Evolutionary conservation across 2,888 invertebrate species (phyloP), one percentile per base, ranked within the genome.

Genomic region (Cataglyphis cursor): DNA sequence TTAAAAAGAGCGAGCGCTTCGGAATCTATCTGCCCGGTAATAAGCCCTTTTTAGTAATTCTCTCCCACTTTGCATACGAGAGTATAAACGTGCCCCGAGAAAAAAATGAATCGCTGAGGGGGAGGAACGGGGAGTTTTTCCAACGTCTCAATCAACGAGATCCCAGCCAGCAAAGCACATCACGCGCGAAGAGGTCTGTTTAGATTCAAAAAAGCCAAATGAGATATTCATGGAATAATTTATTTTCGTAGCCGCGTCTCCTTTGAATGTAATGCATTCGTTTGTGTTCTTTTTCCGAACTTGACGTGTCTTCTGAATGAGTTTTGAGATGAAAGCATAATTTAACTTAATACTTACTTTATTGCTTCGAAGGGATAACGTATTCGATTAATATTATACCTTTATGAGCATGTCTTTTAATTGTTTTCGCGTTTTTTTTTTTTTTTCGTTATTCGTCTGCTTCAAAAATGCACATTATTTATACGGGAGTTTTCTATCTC

Each of bases 181-280:
- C 75, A 51, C 74, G 73, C 41, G 75, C 68, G 61, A 28, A 78
- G 18, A 75, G 65, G 54, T 76, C 80, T 84, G 88, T 89, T 86
- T 89, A 88, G 84, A 86, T 89, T 89, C 48, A 88, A 89, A 84
- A 84, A 89, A 84, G 66, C 62, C 81, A 76, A 88, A 83, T 82
- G 88, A 89, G 84, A 85, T 89, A 89, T 89, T 89, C 83, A 88
- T 86, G 86, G 89, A 88, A 88, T 89, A 89, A 89, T 89, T 89
- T 89, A 89, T 89, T 88, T 90, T 65, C 66, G 21, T 70, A 66
- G 31, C 66, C n/a, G n/a, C 51, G 48, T 66, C 12, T 35, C 21
- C 31, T 80, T 80, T 48, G 41, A 78, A 18, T 57, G 41, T 8
- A 41, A 70, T 5, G 51, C 57, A 31, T 44, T 70, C 59, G 44